phyloP scores from a whole-genome alignment of 2,113 vertebrate genomes.

The Martes martes region DNA sequence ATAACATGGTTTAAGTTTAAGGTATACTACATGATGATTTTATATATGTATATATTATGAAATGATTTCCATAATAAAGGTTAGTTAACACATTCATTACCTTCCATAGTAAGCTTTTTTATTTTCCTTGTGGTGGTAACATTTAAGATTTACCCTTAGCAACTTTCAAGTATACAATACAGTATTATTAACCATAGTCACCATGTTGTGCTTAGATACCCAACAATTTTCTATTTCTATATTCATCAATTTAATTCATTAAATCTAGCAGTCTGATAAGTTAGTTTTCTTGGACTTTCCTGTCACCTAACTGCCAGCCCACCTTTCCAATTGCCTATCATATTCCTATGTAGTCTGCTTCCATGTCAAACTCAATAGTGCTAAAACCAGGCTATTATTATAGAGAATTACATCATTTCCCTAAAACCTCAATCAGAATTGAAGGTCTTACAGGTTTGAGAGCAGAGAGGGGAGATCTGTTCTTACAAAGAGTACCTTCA shows the following conservation, averaged over 20 bases:
- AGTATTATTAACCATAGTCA: not conserved
- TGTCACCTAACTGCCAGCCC: not conserved
- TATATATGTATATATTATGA: not conserved
- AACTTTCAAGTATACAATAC: not conserved
- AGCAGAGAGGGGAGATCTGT: not conserved
- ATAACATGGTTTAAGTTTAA: not conserved
- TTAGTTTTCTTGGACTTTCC: not conserved
- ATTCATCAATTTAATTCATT: not conserved
- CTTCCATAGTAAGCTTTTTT: not conserved
- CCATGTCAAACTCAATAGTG: not conserved
- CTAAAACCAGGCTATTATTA: not conserved
- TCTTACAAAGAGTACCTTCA: not conserved
- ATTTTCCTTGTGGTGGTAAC: not conserved
- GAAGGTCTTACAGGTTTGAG: not conserved
- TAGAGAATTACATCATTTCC: not conserved
- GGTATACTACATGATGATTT: not conserved
- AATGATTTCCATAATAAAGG: not conserved
- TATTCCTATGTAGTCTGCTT: not conserved
- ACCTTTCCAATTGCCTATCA: not conserved
- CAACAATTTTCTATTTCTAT: not conserved
- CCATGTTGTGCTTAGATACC: not conserved
- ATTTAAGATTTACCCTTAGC: not conserved
- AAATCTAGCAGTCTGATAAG: not conserved
- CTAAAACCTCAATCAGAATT: not conserved
- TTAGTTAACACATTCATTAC: not conserved